Evolutionary conservation across 2,113 vertebrate genomes (phyloP).

Genomic region (Tor tambroides): DNA sequence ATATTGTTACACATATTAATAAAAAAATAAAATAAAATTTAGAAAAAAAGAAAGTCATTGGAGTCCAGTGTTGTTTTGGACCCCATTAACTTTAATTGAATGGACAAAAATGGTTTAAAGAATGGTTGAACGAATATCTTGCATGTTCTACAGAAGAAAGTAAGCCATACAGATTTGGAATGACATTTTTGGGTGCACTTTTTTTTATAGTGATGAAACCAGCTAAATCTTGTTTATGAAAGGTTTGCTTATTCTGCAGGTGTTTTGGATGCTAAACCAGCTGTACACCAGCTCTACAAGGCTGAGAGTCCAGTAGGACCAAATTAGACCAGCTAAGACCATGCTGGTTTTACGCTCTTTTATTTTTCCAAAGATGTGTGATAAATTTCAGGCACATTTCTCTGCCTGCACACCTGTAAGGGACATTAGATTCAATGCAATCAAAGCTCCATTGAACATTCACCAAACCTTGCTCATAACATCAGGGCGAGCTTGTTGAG

Average conservation of each 20-base stretch:
- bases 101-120: background rate
- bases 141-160: background rate
- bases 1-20: too few species aligned
- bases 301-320: background rate
- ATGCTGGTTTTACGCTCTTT: background rate
- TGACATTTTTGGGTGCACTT: background rate
- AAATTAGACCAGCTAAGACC: background rate
- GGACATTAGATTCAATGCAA: conserved; percentile 7
- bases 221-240: background rate
- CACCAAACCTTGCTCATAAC: background rate
- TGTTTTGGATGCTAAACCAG: background rate
- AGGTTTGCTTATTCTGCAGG: background rate
- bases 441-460: conserved; percentile 18
- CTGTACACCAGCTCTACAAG: background rate
- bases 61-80: background rate
- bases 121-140: background rate
- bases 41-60: background rate
- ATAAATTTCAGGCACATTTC: conserved; percentile 24
- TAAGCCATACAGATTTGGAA: background rate
- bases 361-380: too few species aligned
- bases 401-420: background rate
- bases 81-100: background rate
- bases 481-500: conserved; percentile 6
- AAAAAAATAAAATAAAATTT: too few species aligned
- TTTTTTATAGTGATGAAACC: background rate